Evolutionary conservation across 2,113 vertebrate species (phyloP), one percentile per base, ranked within the genome.

Genomic region (Sitta europaea): DNA sequence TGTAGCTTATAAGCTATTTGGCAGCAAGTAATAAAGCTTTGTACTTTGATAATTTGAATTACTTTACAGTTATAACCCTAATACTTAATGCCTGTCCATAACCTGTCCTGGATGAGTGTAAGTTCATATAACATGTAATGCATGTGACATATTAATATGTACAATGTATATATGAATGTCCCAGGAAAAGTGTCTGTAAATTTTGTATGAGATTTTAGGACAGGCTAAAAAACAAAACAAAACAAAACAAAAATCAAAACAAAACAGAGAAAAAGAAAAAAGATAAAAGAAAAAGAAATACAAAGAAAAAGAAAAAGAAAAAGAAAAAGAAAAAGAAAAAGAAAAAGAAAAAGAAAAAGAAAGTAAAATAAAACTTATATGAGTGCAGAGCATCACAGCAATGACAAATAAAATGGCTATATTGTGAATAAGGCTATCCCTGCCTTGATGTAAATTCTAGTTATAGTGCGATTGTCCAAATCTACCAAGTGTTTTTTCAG

Each of bases 361-460:
- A 11, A 13, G 14, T 10, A 5, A 70, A 24, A 65, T 7, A 40
- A 11, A 7, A 20, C 2, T 77, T 73, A 12, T 33, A 8, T 62
- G 6, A 50, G 1, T 47, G 18, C 3, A 2, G 18, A 75, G 1
- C 7, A 48, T 55, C 31, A 51, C 0, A 6, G 3, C 12, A 58
- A 57, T 42, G 18, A 59, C 11, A 47, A 86, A 54, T 20, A 43
- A 58, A 91, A 31, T 12, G 3, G 0, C 10, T 70, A 40, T 50
- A n/a, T 62, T 12, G 16, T 14, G 24, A 74, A 54, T 36, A 21
- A 70, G 16, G 3, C 19, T 55, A 24, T 42, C 7, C 6, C 6
- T 76, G 8, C 25, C 11, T 57, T 14, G 5, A 5, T 16, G 8
- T 66, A 77, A 42, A 11, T 71, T 62, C 51, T 59, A 50, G 9